These are phyloP conservation scores for Pantala flavescens DNA, from an alignment of 1,140 invertebrate species.

Conservation along the genomic window DNA sequence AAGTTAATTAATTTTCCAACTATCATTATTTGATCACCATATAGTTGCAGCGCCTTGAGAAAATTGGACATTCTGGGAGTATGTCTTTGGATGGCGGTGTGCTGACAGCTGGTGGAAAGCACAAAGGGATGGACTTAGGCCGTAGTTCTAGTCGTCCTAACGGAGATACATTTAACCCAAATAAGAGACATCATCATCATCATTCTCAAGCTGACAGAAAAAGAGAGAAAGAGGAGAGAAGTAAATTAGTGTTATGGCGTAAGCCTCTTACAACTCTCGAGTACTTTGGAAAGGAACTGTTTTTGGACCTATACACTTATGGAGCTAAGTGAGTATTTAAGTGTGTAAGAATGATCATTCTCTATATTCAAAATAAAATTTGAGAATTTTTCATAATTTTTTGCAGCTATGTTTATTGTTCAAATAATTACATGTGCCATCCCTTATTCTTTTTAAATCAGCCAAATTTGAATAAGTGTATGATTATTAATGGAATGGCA, in stretches of 20 bases:
- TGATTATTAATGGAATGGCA: no score
- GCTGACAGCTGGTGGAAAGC: not conserved
- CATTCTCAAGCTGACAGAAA: conserved; percentile 21
- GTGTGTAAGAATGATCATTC: not conserved
- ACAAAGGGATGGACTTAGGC: not conserved
- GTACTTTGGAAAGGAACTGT: conserved; percentile 60
- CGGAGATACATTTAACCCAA: not conserved
- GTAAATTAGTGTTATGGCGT: conserved; percentile 74
- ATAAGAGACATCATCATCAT: not conserved
- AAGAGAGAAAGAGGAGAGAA: conserved; percentile 39
- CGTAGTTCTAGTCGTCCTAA: not conserved
- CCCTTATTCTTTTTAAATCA: no score
- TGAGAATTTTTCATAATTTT: no score
- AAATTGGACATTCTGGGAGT: not conserved
- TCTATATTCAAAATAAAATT: no score
- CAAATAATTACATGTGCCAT: no score
- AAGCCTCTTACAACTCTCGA: conserved; percentile 70
- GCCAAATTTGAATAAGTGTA: no score
- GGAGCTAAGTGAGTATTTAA: conserved; percentile 18
- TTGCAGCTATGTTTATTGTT: no score
- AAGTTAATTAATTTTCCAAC: no score
- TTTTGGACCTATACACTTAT: conserved; percentile 18
- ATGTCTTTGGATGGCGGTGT: not conserved
- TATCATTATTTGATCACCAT: no score
- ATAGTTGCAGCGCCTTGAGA: not conserved